Evolutionary conservation across 1,140 invertebrate genomes (phyloP), one percentile per base, ranked within the genome.

Genomic region (Condylostylus longicornis): DNA sequence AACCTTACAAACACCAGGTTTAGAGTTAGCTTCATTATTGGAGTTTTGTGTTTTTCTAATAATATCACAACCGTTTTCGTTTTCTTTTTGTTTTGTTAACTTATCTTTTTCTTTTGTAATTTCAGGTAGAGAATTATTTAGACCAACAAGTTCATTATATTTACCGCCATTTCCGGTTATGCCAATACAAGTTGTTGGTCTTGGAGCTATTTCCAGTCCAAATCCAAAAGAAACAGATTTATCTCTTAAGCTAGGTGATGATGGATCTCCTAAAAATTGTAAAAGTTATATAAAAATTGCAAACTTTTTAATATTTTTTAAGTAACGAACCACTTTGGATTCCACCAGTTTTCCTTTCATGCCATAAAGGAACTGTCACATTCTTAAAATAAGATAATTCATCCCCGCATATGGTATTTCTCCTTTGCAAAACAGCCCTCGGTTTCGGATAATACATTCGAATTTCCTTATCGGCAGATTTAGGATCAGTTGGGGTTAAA

Each of bases 401-500:
- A 40, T 54, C 45, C 6, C 87, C 85, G 45, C 84, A 85, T 45
- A 91, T 86, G 5, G 86, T 89, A 33, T 88, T 84, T 18, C 88
- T 64, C 9, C 88, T 69, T 58, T 84, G 82, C 14, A 85, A 74
- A 33, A 71, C 61, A 17, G 75, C 70, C 23, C 78, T 67, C 17
- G 81, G 81, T 53, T 83, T 82, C 1, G 79, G 72, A 17, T 80
- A 72, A 49, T 82, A 85, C 43, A 85, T 46, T 15, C 71, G 63
- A 13, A 68, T 51, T 32, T 58, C 54, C 13, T 58, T 53, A 7
- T 51, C 46, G 0, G 44, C 39, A 0, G 46, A 42, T 28, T 59
- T 59, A 1, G 43, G 28, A 33, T 54, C 53, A 12, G 53, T 58
- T 17, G 58, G 56, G n/a, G 56, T 53, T 19, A 50, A 44, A 35